Evolutionary conservation across 2,888 invertebrate species (phyloP).

Genomic region (Catocala nupta): DNA sequence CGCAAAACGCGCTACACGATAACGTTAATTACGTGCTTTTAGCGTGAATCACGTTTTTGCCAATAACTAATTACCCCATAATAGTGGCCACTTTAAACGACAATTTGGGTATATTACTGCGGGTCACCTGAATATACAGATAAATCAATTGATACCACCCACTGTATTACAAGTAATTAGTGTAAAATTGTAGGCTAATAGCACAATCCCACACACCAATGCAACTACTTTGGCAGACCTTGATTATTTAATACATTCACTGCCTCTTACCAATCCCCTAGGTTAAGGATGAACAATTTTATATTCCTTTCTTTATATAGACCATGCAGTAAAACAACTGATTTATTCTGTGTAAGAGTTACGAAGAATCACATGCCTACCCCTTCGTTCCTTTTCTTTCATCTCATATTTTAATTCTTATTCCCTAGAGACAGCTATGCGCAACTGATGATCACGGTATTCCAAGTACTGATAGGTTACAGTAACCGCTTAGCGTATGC

Average conservation of each 20-base stretch:
- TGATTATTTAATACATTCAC: neutral
- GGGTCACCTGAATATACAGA: constrained; percentile 65
- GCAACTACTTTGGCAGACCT: neutral
- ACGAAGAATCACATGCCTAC: too few relatives aligned
- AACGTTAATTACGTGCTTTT: constrained; percentile 25
- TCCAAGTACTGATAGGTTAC: too few relatives aligned
- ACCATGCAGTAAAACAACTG: too few relatives aligned
- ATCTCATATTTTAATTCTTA: too few relatives aligned
- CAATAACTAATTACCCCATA: constrained; percentile 40
- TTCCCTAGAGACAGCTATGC: too few relatives aligned
- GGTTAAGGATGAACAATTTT: neutral
- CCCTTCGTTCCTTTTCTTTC: too few relatives aligned
- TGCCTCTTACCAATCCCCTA: neutral
- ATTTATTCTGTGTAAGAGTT: too few relatives aligned
- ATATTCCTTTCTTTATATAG: too few relatives aligned
- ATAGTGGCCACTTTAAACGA: constrained; percentile 60
- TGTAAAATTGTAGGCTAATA: constrained; percentile 42
- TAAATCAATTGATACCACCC: constrained; percentile 34
- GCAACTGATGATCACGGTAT: too few relatives aligned
- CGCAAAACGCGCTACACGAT: constrained; percentile 18
- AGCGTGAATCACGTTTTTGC: constrained; percentile 42
- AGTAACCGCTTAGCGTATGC: too few relatives aligned
- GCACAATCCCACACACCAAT: constrained; percentile 20
- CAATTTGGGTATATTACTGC: constrained; percentile 54
- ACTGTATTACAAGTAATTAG: constrained; percentile 41